These are phyloP conservation scores for Falcaria lacertinaria DNA, from an alignment of 2,888 invertebrate genomes.

Conservation along the genomic window DNA sequence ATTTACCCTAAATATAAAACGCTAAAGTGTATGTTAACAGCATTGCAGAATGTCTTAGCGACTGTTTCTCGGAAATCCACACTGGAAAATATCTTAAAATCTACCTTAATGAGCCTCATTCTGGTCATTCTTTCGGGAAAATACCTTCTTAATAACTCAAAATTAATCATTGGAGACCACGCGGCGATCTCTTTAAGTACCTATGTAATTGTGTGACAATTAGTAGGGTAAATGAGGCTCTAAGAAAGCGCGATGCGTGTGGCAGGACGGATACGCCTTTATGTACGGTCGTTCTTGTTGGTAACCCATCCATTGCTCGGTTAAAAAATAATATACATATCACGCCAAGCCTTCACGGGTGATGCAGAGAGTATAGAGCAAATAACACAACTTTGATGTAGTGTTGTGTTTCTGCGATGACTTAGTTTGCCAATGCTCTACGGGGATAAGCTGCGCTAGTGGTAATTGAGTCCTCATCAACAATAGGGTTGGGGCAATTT, in stretches of 20 bases:
- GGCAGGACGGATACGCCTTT: conserved; percentile 20
- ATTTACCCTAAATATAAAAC: too few relatives aligned
- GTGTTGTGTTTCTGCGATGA: too few relatives aligned
- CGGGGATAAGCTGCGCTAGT: too few relatives aligned
- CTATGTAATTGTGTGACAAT: conserved; percentile 36
- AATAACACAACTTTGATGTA: too few relatives aligned
- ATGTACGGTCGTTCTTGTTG: not conserved
- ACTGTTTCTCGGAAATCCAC: not conserved
- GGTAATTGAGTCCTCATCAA: too few relatives aligned
- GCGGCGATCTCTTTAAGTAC: conserved; percentile 5
- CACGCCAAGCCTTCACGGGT: too few relatives aligned
- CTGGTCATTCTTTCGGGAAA: not conserved
- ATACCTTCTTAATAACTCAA: conserved; percentile 1
- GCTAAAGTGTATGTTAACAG: not conserved
- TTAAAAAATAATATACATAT: not conserved
- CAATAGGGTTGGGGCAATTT: too few relatives aligned
- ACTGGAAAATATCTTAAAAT: not conserved
- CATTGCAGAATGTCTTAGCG: not conserved
- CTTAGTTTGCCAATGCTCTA: too few relatives aligned
- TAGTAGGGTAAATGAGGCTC: conserved; percentile 36
- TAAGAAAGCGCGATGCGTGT: conserved; percentile 42
- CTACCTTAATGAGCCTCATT: not conserved
- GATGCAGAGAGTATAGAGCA: too few relatives aligned
- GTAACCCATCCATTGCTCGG: not conserved
- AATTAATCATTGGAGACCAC: conserved; percentile 2